Conservation (phyloP, 2,888 invertebrate genomes). For the Sinelater perroti region DNA sequence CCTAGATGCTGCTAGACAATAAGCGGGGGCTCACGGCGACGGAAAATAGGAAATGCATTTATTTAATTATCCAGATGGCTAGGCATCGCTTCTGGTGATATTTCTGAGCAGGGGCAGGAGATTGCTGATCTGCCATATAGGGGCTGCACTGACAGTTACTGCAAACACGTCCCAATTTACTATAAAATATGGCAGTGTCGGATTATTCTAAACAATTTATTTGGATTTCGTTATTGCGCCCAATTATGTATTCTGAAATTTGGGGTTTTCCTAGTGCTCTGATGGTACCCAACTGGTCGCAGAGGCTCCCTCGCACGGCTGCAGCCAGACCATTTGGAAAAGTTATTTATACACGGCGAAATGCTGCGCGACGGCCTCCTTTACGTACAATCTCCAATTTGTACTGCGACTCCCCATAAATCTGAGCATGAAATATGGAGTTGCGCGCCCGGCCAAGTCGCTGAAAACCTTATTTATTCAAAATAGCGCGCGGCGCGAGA, state of each 20-base stretch:
- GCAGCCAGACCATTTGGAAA: constrained; percentile 12
- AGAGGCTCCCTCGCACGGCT: too few relatives aligned
- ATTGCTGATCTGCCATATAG: constrained; percentile 16
- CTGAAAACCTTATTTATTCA: constrained; percentile 38
- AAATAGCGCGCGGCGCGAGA: constrained; percentile 29
- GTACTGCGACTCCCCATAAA: constrained; percentile 19
- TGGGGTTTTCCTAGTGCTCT: too few relatives aligned
- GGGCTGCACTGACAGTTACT: too few relatives aligned
- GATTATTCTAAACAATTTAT: too few relatives aligned
- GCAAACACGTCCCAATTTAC: too few relatives aligned
- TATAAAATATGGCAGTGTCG: too few relatives aligned
- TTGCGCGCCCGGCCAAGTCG: constrained; percentile 37
- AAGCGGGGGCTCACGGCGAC: constrained; percentile 33
- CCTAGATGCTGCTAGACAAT: constrained; percentile 40
- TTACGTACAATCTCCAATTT: constrained; percentile 25
- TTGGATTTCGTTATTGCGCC: too few relatives aligned
- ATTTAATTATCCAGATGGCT: constrained; percentile 44
- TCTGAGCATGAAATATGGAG: constrained; percentile 25
- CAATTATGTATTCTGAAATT: too few relatives aligned
- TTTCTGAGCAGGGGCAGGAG: constrained; percentile 5
- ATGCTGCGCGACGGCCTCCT: constrained; percentile 1
- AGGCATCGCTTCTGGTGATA: constrained; percentile 29
- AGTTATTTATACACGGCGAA: constrained; percentile 17
- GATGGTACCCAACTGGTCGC: too few relatives aligned
- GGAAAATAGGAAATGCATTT: constrained; percentile 44